Base-by-base conservation (phyloP, 2,888 invertebrate genomes). In the Hedya salicella region DNA sequence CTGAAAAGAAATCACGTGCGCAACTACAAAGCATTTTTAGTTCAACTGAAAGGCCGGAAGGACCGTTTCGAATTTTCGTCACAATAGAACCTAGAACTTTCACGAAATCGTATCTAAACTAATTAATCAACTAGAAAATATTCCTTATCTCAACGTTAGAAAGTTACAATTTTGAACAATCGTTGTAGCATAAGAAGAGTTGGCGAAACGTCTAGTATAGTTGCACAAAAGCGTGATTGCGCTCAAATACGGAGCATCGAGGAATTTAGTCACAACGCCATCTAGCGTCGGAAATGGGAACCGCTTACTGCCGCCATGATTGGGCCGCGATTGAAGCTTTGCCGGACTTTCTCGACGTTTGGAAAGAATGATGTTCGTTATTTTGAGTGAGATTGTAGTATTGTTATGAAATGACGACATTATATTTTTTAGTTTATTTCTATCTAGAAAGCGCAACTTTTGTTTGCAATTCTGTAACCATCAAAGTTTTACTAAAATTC, bases 221-320 rank as follows among this genome's bases (percentile, higher is more conserved):
- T 48, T 46, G 68, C 56, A 70, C 71, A 71, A 75, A 74, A 73
- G 75, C 75, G 73, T 85, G 86, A 89, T 90, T 88, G 86, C 78
- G 73, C 78, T 73, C 72, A 76, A 82, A 82, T 75, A 73, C 77
- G 78, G 80, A 83, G 74, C 76, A 75, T 79, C 70, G 77, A 73
- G 60, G 57, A 48, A 68, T 62, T 64, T 60, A 48, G 52, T 39
- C 71, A 72, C 81, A 83, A 73, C 84, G 87, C 86, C 91, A 91
- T 90, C 91, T 91, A 79, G 78, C 76, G 73, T 75, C 83, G 90
- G 89, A 89, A 89, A 89, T 87, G 77, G 81, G 86, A 79, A 90
- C 81, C 87, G 85, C 87, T 89, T 88, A 85, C 82, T 78, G 77
- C 71, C 72, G 73, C 75, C 71, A 75, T 79, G 83, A 83, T 84